A percentile compares a stretch with the other conserved stretches of the same genome.
Evolutionary conservation across 2,888 invertebrate species (phyloP).

Genomic region (Megamerina dolium): DNA sequence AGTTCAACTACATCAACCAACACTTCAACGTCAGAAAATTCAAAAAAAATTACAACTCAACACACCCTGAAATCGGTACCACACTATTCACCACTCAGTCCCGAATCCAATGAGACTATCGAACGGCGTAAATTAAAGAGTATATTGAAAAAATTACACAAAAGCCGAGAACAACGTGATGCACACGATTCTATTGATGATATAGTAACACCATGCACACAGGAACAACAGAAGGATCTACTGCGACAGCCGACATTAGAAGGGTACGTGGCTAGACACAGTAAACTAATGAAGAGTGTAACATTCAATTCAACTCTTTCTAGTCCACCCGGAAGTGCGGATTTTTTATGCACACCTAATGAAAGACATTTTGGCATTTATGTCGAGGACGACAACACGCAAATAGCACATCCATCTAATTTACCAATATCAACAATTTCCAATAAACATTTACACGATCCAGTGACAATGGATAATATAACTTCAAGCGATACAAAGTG

Average conservation of each 20-base stretch:
- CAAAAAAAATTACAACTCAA: slow-evolving; percentile 14
- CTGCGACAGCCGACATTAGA: slow-evolving; percentile 79
- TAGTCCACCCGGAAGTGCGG: slow-evolving; percentile 65
- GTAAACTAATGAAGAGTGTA: slow-evolving; percentile 82
- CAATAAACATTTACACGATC: neutral
- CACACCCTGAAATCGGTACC: slow-evolving; percentile 23
- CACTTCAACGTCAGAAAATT: slow-evolving; percentile 26
- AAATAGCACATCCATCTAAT: neutral
- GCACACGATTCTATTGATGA: neutral
- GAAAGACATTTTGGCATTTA: neutral
- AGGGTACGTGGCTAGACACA: slow-evolving; percentile 82
- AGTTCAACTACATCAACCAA: slow-evolving; percentile 49
- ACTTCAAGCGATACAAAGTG: neutral
- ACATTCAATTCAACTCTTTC: slow-evolving; percentile 83
- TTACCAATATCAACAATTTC: neutral
- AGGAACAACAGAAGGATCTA: slow-evolving; percentile 59
- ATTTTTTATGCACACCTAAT: neutral
- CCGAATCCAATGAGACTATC: slow-evolving; percentile 74
- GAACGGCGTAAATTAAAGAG: slow-evolving; percentile 78
- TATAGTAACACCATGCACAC: slow-evolving; percentile 5
- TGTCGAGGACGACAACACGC: slow-evolving; percentile 4
- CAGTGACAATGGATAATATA: neutral
- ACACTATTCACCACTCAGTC: slow-evolving; percentile 51
- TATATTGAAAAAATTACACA: slow-evolving; percentile 76
- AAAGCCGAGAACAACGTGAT: slow-evolving; percentile 48